A percentile compares a stretch with the other conserved stretches of the same genome.
Conservation (phyloP, 1,140 invertebrate genomes). For the Cryptotermes secundus region DNA sequence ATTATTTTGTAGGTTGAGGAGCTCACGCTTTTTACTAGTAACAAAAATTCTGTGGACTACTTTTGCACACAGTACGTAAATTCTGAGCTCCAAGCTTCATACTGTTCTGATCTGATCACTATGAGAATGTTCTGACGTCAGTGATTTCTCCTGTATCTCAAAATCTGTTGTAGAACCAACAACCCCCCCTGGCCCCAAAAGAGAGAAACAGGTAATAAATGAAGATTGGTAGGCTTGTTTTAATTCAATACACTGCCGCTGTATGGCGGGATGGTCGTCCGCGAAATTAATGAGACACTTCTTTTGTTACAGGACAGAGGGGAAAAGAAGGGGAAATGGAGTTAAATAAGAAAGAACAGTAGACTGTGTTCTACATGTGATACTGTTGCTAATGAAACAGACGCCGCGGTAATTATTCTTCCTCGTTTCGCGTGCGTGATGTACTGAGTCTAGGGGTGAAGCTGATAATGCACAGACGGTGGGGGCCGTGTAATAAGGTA, state of each 20-base stretch:
- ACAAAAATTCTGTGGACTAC: too few species aligned
- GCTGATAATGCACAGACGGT: too few species aligned
- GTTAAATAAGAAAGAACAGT: too few species aligned
- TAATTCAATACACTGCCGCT: neutral
- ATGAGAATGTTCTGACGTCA: too few species aligned
- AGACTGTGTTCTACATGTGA: neutral
- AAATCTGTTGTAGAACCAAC: too few species aligned
- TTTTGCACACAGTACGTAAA: too few species aligned
- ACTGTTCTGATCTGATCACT: too few species aligned
- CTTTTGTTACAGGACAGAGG: neutral
- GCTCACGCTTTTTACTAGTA: too few species aligned
- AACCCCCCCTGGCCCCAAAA: neutral
- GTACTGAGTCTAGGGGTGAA: neutral
- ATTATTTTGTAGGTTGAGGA: too few species aligned
- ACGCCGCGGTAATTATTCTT: neutral
- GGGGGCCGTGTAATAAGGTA: neutral
- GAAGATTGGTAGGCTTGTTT: slow-evolving; percentile 11
- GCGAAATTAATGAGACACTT: neutral
- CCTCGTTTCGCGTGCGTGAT: too few species aligned
- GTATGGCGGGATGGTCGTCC: neutral
- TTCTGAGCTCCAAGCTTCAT: too few species aligned
- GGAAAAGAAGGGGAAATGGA: neutral
- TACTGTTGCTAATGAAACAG: neutral
- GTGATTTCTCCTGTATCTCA: too few species aligned
- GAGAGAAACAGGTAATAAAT: neutral